phyloP scores from a whole-genome alignment of 2,888 invertebrate genomes.

The Odontomyia ornata region DNA sequence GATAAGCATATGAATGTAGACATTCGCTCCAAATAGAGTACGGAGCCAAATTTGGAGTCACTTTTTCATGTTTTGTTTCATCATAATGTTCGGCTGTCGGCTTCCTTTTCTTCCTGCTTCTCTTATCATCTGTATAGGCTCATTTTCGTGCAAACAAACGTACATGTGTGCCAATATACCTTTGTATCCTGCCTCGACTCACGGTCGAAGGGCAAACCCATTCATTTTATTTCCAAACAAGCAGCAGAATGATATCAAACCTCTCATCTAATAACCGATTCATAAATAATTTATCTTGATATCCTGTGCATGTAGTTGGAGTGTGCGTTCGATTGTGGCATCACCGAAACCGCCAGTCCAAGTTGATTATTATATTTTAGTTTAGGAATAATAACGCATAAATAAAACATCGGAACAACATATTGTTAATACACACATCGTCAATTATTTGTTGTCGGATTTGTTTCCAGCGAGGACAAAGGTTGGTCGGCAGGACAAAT shows the following conservation, averaged over 20 bases:
- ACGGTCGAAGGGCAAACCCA: neutral
- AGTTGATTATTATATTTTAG: conserved; percentile 32
- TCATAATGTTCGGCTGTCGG: no score
- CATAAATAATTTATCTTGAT: conserved; percentile 32
- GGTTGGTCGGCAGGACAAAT: neutral
- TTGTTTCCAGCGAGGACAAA: neutral
- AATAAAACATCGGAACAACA: conserved; percentile 24
- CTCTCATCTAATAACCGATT: conserved; percentile 31
- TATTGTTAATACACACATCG: conserved; percentile 33
- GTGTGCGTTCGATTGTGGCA: no score
- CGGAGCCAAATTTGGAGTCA: neutral
- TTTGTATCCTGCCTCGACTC: neutral
- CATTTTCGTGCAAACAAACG: no score
- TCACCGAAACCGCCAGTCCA: neutral
- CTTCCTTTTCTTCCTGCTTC: neutral
- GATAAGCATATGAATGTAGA: conserved; percentile 16
- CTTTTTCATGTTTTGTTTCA: neutral
- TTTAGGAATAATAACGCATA: conserved; percentile 22
- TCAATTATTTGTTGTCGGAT: conserved; percentile 27
- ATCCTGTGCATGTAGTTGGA: conserved; percentile 5
- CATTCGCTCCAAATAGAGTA: neutral
- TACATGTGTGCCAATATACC: neutral
- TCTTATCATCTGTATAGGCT: neutral
- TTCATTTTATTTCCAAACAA: neutral
- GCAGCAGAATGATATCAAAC: conserved; percentile 17